Evolutionary conservation across 2,113 vertebrate species (phyloP).

Genomic region (Cyanoliseus patagonus): DNA sequence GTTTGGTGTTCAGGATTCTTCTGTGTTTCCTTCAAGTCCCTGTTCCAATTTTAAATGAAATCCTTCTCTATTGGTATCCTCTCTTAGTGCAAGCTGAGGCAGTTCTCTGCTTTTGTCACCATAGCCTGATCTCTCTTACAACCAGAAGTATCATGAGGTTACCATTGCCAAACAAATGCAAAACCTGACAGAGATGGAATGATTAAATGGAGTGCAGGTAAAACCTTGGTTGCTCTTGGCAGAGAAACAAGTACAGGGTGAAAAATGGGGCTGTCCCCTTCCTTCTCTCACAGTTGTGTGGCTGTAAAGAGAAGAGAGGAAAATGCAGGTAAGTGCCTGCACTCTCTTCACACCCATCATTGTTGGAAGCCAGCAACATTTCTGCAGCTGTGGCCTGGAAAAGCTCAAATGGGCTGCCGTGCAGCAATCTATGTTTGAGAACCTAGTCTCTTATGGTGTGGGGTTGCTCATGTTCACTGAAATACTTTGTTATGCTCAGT

Average conservation of each 20-base stretch:
- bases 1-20: neutral
- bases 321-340: neutral
- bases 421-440: neutral
- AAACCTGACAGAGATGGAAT: neutral
- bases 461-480: neutral
- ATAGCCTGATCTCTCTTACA: neutral
- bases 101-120: neutral
- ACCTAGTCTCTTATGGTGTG: neutral
- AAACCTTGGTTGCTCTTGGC: neutral
- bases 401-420: neutral
- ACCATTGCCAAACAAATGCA: neutral
- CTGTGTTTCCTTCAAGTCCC: neutral
- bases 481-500: neutral
- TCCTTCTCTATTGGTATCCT: neutral
- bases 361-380: neutral
- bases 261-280: neutral
- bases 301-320: neutral
- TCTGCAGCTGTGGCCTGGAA: neutral
- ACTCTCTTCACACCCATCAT: neutral
- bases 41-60: neutral
- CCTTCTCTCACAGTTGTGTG: neutral
- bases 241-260: neutral
- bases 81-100: neutral
- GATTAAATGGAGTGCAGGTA: neutral
- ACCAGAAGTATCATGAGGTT: neutral